Conservation (phyloP, 2,888 invertebrate species). For the Fragum sueziense region DNA sequence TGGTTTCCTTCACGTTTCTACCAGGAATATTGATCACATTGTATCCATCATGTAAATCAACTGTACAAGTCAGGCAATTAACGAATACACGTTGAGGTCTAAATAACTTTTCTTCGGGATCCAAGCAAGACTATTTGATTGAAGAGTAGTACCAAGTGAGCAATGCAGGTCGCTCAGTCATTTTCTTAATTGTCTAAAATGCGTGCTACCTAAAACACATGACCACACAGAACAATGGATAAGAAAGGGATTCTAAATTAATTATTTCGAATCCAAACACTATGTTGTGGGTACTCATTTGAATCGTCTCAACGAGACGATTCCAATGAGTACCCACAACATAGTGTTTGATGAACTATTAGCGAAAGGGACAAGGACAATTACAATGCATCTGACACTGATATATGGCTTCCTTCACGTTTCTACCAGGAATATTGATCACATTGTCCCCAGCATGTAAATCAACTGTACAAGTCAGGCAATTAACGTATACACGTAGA, state of each 20-base stretch:
- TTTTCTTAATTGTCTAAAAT: too few species aligned
- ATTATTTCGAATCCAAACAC: too few species aligned
- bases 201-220: too few species aligned
- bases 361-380: not conserved
- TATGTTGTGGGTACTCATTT: not conserved
- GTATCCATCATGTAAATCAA: not conserved
- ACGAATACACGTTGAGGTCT: too few species aligned
- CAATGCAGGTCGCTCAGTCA: too few species aligned
- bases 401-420: not conserved
- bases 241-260: too few species aligned
- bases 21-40: not conserved
- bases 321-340: not conserved
- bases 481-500: too few species aligned
- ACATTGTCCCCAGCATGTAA: not conserved
- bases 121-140: too few species aligned
- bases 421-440: not conserved
- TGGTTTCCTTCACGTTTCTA: not conserved
- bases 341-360: not conserved
- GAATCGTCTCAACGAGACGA: not conserved
- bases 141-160: too few species aligned
- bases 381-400: not conserved
- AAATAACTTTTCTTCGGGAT: too few species aligned
- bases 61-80: not conserved
- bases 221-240: too few species aligned
- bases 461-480: not conserved